Conservation (phyloP, 2,113 vertebrate species). For the Boleophthalmus pectinirostris region DNA sequence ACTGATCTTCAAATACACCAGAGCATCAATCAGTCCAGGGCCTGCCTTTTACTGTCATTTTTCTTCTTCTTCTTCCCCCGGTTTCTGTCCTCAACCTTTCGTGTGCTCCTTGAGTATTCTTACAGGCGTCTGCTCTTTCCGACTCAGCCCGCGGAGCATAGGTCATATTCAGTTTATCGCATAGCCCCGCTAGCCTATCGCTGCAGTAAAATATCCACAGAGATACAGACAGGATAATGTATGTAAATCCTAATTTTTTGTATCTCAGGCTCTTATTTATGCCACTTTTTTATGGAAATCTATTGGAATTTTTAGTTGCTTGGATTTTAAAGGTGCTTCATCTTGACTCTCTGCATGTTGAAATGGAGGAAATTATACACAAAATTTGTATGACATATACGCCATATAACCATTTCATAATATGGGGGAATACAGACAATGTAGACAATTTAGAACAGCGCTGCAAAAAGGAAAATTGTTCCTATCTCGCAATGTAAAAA, state of each 20-base stretch:
- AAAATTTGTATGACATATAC: too few relatives aligned
- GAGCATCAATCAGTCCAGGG: slow-evolving; percentile 88
- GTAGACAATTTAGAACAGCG: too few relatives aligned
- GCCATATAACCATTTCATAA: too few relatives aligned
- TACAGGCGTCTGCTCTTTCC: slow-evolving; percentile 84
- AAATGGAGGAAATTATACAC: slow-evolving; percentile 56
- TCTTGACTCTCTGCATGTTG: slow-evolving; percentile 60
- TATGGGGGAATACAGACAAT: too few relatives aligned
- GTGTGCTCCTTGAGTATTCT: slow-evolving; percentile 83
- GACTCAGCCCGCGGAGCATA: slow-evolving; percentile 77
- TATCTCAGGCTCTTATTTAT: slow-evolving; percentile 77
- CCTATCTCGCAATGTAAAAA: too few relatives aligned
- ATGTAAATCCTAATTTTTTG: slow-evolving; percentile 78
- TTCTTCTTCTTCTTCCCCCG: slow-evolving; percentile 65
- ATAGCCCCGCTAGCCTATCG: slow-evolving; percentile 59
- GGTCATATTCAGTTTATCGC: slow-evolving; percentile 77
- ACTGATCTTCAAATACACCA: slow-evolving; percentile 92
- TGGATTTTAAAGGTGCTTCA: slow-evolving; percentile 50
- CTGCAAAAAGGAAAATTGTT: too few relatives aligned
- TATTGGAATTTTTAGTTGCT: slow-evolving; percentile 60
- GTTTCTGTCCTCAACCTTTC: slow-evolving; percentile 71
- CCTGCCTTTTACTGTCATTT: slow-evolving; percentile 90
- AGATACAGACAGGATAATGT: slow-evolving; percentile 73
- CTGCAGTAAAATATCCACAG: slow-evolving; percentile 74
- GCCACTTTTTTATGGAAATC: slow-evolving; percentile 75